These are phyloP conservation scores for Anhinga anhinga DNA, from an alignment of 2,113 vertebrate species.

Conservation along the genomic window DNA sequence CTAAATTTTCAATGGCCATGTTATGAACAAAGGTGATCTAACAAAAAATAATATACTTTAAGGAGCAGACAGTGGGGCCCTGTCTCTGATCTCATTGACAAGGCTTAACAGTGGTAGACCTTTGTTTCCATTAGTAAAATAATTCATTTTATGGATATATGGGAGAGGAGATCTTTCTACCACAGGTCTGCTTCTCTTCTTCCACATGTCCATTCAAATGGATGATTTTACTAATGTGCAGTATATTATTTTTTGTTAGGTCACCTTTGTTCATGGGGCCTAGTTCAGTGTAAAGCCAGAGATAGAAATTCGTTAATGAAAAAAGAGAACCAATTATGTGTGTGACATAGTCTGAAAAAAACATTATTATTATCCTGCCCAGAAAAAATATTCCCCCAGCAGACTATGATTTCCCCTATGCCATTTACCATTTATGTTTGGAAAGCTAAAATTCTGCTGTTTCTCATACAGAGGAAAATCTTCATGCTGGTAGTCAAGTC, in stretches of 20 bases:
- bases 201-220: background rate
- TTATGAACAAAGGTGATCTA: slow-evolving; percentile 63
- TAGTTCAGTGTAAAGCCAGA: background rate
- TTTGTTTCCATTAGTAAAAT: slow-evolving; percentile 27
- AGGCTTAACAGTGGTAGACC: background rate
- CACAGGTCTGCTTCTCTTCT: background rate
- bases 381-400: background rate
- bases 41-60: slow-evolving; percentile 56
- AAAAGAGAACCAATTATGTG: background rate
- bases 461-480: background rate
- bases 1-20: slow-evolving; percentile 43
- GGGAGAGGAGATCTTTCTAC: background rate
- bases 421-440: background rate
- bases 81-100: slow-evolving; percentile 33
- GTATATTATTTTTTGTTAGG: background rate
- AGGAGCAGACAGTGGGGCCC: background rate
- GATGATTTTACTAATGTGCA: background rate
- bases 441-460: background rate
- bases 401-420: background rate
- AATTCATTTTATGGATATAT: background rate
- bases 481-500: background rate
- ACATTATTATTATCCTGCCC: background rate
- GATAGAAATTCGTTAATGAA: background rate
- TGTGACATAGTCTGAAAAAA: background rate
- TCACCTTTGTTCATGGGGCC: background rate